Base-by-base conservation (phyloP, 2,113 vertebrate genomes). In the Muntiacus muntjak region DNA sequence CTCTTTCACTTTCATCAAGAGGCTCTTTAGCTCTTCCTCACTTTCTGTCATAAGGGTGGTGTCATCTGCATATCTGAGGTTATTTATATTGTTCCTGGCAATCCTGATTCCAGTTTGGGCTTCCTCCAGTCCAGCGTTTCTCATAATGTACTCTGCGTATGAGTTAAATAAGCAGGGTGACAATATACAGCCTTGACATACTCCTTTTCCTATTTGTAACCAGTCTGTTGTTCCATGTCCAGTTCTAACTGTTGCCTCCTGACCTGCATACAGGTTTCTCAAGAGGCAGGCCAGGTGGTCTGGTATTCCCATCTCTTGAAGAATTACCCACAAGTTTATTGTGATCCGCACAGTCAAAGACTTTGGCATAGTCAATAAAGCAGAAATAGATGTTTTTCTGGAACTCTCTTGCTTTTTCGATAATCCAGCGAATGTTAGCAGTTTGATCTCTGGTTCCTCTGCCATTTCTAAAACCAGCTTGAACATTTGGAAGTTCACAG, bases 401-500 rank as follows among this genome's bases (percentile, higher is more conserved):
- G 30, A 64, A 64, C 30, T 64, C 3, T 33, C 30, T 64, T 9
- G 15, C 30, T n/a, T n/a, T 64, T 64, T 64, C 0, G 0, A n/a
- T 17, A 30, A 64, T n/a, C 15, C 30, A 9, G 62, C 0, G 7
- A 0, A 64, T 64, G 7, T 64, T 64, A 7, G 30, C 15, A 64
- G 33, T 33, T 64, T 64, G 15, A 64, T 33, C 62, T 64, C 62
- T 33, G 1, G 7, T 64, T 6, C 14, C 6, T 33, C 6, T 64
- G 60, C 30, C 14, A 33, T 64, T 64, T 64, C 30, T 64, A 64
- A 64, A 64, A 17, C 0, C 7, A 64, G 30, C 15, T 64, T 64
- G 15, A 64, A 7, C 62, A 64, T 64, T 30, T 33, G 15, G 30
- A 64, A 64, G 3, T 64, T 64, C 62, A 64, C 15, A 30, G 15